Base-by-base conservation (phyloP, 2,113 vertebrate genomes). In the Trichomycterus rosablanca region DNA sequence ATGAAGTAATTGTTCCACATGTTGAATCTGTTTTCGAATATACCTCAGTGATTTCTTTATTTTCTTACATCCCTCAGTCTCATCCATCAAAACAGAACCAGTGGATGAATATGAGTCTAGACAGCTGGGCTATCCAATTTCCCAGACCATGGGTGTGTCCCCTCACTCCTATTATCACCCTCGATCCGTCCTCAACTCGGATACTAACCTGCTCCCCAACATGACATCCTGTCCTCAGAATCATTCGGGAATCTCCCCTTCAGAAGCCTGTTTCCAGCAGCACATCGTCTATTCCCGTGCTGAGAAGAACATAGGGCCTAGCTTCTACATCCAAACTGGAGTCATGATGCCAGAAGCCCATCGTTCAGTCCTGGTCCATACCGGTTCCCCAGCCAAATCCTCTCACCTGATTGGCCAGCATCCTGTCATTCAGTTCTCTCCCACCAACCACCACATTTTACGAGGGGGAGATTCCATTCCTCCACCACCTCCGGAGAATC, bases 61-160 rank as follows among this genome's bases (percentile, higher is more conserved):
- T 24, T n/a, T n/a, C 14, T 42, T 46, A 30, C 19, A 7, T 65
- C 44, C 34, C 49, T 1, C 84, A 97, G 95, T 93, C 78, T 91
- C 94, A 6, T 89, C 92, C 76, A 97, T 98, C 78, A 98, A 98
- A 89, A 93, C 93, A 1, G 96, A 98, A 78, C 96, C 96, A 39
- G 64, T 86, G 9, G 96, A 98, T 61, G 95, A 98, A 67, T 97
- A 93, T 24, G 92, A 97, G 75, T 81, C 87, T 9, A 77, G 88
- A 63, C 79, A 90, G 83, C 86, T 95, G 86, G 89, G 89, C 78
- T 93, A 79, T 19, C 81, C 87, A 23, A 73, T 91, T 63, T 88
- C 92, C 18, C 88, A 90, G 74, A 89, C 89, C 70, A 76, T 96
- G 71, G 91, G 93, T 67, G 74, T 89, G 66, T 82, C 89, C 32